A percentile compares a stretch with the other conserved stretches of the same genome.
Evolutionary conservation across 2,113 vertebrate species (phyloP).

Genomic region (Gymnocephalus cernua): DNA sequence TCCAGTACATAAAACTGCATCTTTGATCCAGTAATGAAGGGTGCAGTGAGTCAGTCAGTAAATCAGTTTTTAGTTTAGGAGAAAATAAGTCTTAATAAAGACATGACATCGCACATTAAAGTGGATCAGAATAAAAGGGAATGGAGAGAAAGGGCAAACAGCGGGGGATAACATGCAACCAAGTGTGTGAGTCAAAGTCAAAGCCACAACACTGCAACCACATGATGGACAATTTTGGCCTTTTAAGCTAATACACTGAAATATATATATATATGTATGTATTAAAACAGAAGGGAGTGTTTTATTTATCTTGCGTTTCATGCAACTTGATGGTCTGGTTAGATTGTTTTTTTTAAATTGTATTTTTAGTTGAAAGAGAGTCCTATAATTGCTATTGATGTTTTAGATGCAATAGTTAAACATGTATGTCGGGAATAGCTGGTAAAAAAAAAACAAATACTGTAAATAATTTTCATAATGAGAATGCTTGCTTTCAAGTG

Average conservation of each 20-base stretch:
- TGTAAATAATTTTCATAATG: not conserved
- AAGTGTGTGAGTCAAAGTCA: conserved; percentile 33
- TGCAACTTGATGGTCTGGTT: not conserved
- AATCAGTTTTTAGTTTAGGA: conserved; percentile 33
- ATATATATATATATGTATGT: not conserved
- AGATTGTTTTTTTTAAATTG: not conserved
- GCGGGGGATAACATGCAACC: conserved; percentile 38
- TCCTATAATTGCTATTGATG: not conserved
- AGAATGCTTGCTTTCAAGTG: not conserved
- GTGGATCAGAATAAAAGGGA: conserved; percentile 17
- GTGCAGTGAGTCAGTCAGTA: conserved; percentile 26
- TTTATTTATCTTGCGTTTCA: not conserved
- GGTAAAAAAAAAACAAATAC: too few relatives aligned
- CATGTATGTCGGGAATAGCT: too few relatives aligned
- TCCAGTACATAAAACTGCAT: conserved; percentile 12
- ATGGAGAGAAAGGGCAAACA: conserved; percentile 12
- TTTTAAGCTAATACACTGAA: not conserved
- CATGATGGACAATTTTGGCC: not conserved
- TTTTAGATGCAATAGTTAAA: not conserved
- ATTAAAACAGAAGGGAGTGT: not conserved
- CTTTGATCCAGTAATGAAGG: conserved; percentile 41
- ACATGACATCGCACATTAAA: conserved; percentile 40
- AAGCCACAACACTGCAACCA: conserved; percentile 23
- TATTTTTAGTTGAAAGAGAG: not conserved
- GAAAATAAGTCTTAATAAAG: conserved; percentile 47